These are phyloP conservation scores for Pteronotus mesoamericanus DNA, from an alignment of 2,797 vertebrate species.

Conservation along the genomic window DNA sequence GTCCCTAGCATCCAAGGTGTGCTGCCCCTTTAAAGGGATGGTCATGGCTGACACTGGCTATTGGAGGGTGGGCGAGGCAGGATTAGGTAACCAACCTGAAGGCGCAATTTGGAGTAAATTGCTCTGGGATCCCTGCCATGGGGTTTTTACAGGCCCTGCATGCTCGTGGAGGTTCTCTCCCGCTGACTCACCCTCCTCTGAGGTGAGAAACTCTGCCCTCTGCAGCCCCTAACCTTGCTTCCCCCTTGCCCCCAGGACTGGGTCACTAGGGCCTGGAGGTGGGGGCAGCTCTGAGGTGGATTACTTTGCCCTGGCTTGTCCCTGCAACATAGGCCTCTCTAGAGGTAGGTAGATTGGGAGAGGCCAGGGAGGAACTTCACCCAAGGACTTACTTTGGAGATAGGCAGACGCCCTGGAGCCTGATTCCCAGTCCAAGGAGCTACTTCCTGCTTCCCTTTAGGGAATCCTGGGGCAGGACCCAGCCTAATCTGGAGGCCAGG, in stretches of 20 bases:
- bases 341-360: not conserved
- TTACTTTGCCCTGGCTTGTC: conserved; percentile 38
- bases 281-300: not conserved
- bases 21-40: conserved; percentile 62
- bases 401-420: not conserved
- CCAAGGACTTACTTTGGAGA: not conserved
- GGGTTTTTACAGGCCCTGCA: conserved; percentile 72
- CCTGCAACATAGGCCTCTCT: not conserved
- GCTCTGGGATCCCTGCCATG: conserved; percentile 81
- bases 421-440: not conserved
- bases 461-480: conserved; percentile 23
- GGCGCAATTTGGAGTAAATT: conserved; percentile 79
- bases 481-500: not conserved
- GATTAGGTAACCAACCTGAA: conserved; percentile 80
- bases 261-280: not conserved
- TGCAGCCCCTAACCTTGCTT: not conserved
- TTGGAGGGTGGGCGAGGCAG: conserved; percentile 73
- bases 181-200: conserved; percentile 78
- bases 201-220: conserved; percentile 66
- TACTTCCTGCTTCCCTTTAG: conserved; percentile 59
- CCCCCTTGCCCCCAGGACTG: not conserved
- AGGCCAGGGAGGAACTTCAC: conserved; percentile 7
- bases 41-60: conserved; percentile 25
- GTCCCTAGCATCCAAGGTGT: not conserved
- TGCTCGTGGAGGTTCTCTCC: conserved; percentile 75